A percentile compares a stretch with the other conserved stretches of the same genome.
Evolutionary conservation across 2,888 invertebrate species (phyloP).

Genomic region (Standfussiana lucernea): DNA sequence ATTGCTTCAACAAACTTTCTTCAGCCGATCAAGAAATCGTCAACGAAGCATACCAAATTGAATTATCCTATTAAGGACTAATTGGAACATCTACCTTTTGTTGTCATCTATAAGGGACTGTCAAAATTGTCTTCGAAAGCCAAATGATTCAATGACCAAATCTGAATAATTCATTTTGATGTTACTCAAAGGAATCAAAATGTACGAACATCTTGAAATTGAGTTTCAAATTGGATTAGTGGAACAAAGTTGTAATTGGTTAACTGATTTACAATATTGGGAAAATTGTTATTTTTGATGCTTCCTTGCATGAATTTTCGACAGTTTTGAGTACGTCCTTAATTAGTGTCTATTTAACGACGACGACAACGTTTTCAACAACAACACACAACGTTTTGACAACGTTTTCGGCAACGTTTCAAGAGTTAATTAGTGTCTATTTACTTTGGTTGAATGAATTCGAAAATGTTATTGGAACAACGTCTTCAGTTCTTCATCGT

Average conservation of each 20-base stretch:
- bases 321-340: neutral
- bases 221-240: constrained; percentile 41
- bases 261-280: constrained; percentile 26
- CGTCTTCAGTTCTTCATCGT: neutral
- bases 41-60: constrained; percentile 28
- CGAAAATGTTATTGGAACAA: too few relatives aligned
- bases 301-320: neutral
- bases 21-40: neutral
- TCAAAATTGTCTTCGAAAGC: constrained; percentile 44
- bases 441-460: constrained; percentile 9
- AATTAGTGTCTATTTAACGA: constrained; percentile 3
- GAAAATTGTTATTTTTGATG: constrained; percentile 19
- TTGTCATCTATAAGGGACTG: constrained; percentile 10
- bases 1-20: neutral
- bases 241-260: constrained; percentile 46
- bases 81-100: constrained; percentile 44
- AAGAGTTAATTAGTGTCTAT: too few relatives aligned
- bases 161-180: constrained; percentile 56
- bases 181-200: constrained; percentile 58
- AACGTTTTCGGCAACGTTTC: too few relatives aligned
- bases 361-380: too few relatives aligned
- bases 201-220: constrained; percentile 49
- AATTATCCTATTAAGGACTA: constrained; percentile 27
- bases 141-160: constrained; percentile 57
- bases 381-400: too few relatives aligned